Evolutionary conservation across 2,797 vertebrate species (phyloP).

Genomic region (Ctenochaetus hawaiiensis): DNA sequence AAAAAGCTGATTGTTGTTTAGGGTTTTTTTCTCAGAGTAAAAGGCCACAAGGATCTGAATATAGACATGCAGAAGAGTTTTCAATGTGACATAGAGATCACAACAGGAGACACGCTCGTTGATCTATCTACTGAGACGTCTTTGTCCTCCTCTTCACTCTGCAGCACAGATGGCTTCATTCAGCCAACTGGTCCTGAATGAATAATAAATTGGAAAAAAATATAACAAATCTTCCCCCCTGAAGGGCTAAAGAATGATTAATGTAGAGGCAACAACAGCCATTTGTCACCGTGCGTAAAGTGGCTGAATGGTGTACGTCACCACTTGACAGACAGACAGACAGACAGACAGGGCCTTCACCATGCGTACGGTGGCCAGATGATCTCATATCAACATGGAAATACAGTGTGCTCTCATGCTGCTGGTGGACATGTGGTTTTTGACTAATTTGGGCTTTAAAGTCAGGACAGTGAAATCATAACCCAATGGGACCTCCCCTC

Average conservation of each 20-base stretch:
- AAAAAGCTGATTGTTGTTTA: constrained; percentile 53
- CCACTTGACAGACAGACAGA: not conserved
- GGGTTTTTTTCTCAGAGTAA: constrained; percentile 16
- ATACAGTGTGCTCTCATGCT: constrained; percentile 33
- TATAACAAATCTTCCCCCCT: constrained; percentile 41
- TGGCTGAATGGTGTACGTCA: constrained; percentile 40
- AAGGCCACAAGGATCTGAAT: constrained; percentile 31
- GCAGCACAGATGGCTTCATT: constrained; percentile 73
- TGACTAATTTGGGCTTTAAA: constrained; percentile 56
- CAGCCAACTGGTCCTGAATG: constrained; percentile 53
- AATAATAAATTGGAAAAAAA: constrained; percentile 61
- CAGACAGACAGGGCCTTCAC: constrained; percentile 41
- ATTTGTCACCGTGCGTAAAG: constrained; percentile 32
- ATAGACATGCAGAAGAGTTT: constrained; percentile 38
- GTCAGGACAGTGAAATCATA: constrained; percentile 63
- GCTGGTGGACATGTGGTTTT: constrained; percentile 52
- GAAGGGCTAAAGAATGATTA: constrained; percentile 34
- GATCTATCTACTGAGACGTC: constrained; percentile 44
- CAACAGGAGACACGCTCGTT: constrained; percentile 26
- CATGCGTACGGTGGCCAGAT: constrained; percentile 55
- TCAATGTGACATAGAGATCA: constrained; percentile 43
- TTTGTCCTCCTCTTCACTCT: constrained; percentile 50
- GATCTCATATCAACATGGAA: constrained; percentile 67
- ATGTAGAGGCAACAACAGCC: constrained; percentile 39
- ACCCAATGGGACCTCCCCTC: constrained; percentile 57